These are phyloP conservation scores for Charanyca ferruginea DNA, from an alignment of 2,888 invertebrate genomes.

Conservation along the genomic window DNA sequence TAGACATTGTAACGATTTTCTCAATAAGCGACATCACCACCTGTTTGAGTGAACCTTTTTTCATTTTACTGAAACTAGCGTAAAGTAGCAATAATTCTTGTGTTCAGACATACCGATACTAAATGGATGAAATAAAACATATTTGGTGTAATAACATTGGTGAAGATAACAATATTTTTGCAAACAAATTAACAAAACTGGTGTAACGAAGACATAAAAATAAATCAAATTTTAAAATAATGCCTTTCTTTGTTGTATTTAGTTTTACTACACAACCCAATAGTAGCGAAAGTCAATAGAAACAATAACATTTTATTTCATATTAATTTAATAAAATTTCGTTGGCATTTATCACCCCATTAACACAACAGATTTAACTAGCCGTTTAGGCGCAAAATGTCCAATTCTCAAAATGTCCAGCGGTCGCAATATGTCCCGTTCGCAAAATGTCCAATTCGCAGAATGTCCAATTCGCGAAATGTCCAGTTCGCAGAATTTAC, in stretches of 20 bases:
- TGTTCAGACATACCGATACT: conserved; percentile 61
- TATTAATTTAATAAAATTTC: too few relatives aligned
- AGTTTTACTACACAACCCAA: not conserved
- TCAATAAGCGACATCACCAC: conserved; percentile 54
- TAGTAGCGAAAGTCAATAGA: too few relatives aligned
- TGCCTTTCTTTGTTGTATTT: conserved; percentile 10
- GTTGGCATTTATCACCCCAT: too few relatives aligned
- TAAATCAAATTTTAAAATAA: conserved; percentile 78
- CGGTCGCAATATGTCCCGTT: too few relatives aligned
- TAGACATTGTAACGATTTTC: conserved; percentile 47
- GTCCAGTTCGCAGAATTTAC: too few relatives aligned
- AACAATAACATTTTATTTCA: too few relatives aligned
- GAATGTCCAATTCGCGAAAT: too few relatives aligned
- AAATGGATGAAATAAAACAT: conserved; percentile 45
- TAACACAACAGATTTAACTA: too few relatives aligned
- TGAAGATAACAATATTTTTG: conserved; percentile 84
- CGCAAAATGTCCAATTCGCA: too few relatives aligned
- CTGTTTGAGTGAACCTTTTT: conserved; percentile 61
- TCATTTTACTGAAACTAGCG: conserved; percentile 56
- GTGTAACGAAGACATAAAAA: conserved; percentile 80
- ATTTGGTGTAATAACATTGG: conserved; percentile 61
- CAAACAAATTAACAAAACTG: conserved; percentile 84
- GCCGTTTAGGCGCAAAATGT: too few relatives aligned
- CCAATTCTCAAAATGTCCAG: too few relatives aligned
- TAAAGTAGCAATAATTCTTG: conserved; percentile 64